phyloP scores from a whole-genome alignment of 2,113 vertebrate species.

The Hippocampus mohnikei region DNA sequence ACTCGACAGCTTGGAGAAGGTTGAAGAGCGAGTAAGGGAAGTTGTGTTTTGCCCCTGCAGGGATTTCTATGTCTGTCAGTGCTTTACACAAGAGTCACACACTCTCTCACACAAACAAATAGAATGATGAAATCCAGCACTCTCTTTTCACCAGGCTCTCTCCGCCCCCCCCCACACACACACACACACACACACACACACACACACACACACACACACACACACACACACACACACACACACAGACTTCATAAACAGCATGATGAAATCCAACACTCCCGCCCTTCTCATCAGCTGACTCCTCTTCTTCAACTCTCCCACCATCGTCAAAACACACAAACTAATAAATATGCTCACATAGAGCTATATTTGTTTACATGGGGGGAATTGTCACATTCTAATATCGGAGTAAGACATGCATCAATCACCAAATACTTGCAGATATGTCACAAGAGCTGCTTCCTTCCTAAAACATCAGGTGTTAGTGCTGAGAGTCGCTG shows the following conservation, averaged over 20 bases:
- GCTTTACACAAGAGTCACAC: constrained; percentile 21
- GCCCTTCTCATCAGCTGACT: constrained; percentile 50
- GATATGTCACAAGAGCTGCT: neutral
- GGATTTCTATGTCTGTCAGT: constrained; percentile 35
- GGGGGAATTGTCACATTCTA: neutral
- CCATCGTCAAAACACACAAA: constrained; percentile 37
- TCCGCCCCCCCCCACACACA: neutral
- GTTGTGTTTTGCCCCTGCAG: constrained; percentile 38
- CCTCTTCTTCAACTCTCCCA: neutral
- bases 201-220: constrained; percentile 6
- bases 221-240: constrained; percentile 8
- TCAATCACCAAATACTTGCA: neutral
- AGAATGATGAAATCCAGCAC: constrained; percentile 8
- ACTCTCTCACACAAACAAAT: constrained; percentile 1
- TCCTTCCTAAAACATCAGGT: neutral
- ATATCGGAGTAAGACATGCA: neutral
- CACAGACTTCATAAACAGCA: constrained; percentile 56
- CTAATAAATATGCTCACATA: constrained; percentile 43
- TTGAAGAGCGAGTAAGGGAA: constrained; percentile 14
- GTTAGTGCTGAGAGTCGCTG: neutral
- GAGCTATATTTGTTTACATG: constrained; percentile 20
- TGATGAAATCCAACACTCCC: constrained; percentile 67
- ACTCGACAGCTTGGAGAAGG: constrained; percentile 23
- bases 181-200: constrained; percentile 5
- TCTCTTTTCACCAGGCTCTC: constrained; percentile 3